These are phyloP conservation scores for Plagiodera versicolora DNA, from an alignment of 2,888 invertebrate genomes.

Conservation along the genomic window DNA sequence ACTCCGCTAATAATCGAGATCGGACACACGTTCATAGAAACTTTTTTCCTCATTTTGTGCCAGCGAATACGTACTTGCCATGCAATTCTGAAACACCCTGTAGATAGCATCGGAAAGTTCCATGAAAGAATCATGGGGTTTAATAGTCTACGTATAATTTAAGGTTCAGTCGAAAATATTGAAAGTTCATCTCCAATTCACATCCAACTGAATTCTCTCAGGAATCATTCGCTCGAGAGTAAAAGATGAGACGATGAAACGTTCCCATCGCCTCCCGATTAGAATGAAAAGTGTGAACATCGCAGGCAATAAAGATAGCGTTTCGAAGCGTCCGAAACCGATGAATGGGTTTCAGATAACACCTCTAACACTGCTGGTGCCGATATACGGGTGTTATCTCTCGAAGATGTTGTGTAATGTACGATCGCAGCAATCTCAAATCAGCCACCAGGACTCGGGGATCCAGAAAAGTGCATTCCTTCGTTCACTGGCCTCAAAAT, in stretches of 20 bases:
- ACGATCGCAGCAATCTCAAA: not conserved
- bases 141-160: too few species aligned
- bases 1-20: too few species aligned
- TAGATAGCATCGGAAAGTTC: too few species aligned
- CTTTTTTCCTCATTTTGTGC: too few species aligned
- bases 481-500: too few species aligned
- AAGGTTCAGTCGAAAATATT: too few species aligned
- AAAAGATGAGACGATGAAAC: slow-evolving; percentile 2
- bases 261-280: slow-evolving; percentile 25
- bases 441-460: not conserved
- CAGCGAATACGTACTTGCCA: too few species aligned
- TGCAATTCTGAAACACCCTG: too few species aligned
- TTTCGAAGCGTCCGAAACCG: slow-evolving; percentile 44
- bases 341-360: slow-evolving; percentile 46
- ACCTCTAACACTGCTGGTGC: slow-evolving; percentile 39
- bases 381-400: slow-evolving; percentile 40
- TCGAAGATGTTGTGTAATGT: not conserved
- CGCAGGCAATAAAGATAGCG: slow-evolving; percentile 35
- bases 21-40: too few species aligned
- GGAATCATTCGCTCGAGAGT: not conserved
- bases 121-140: too few species aligned
- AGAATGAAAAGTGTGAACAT: slow-evolving; percentile 37
- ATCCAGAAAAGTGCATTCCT: not conserved
- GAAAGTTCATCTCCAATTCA: too few species aligned
- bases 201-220: not conserved